Evolutionary conservation across 2,888 invertebrate species (phyloP).

Genomic region (Cephus runcator): DNA sequence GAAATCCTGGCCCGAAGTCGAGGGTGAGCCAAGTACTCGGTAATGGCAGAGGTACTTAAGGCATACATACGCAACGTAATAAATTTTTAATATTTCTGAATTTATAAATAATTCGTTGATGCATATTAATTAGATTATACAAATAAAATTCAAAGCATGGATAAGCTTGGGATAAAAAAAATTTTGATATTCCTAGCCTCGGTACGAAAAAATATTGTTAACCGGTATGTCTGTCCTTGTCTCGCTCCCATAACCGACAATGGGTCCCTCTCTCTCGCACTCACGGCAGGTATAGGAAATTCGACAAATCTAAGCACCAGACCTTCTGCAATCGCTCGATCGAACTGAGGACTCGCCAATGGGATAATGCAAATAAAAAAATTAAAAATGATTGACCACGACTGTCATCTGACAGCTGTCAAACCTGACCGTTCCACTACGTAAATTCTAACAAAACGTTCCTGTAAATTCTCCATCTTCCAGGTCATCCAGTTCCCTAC

Average conservation of each 20-base stretch:
- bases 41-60: conserved; percentile 15
- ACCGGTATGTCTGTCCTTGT: background rate
- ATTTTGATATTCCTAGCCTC: background rate
- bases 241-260: background rate
- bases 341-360: background rate
- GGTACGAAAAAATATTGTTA: background rate
- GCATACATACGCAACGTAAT: background rate
- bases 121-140: background rate
- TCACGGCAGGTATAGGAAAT: background rate
- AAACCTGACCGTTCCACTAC: background rate
- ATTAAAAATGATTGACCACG: background rate
- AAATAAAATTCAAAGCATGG: background rate
- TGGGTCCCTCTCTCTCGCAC: background rate
- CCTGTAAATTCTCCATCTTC: background rate
- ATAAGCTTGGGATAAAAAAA: background rate
- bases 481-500: background rate
- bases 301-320: background rate
- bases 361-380: background rate
- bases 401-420: background rate
- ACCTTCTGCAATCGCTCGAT: background rate
- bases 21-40: conserved; percentile 38
- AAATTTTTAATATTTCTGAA: background rate
- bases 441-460: background rate
- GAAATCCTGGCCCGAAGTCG: conserved; percentile 51
- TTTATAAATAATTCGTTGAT: background rate